Conservation (phyloP, 2,888 invertebrate species). For the Hypsopygia costalis region DNA sequence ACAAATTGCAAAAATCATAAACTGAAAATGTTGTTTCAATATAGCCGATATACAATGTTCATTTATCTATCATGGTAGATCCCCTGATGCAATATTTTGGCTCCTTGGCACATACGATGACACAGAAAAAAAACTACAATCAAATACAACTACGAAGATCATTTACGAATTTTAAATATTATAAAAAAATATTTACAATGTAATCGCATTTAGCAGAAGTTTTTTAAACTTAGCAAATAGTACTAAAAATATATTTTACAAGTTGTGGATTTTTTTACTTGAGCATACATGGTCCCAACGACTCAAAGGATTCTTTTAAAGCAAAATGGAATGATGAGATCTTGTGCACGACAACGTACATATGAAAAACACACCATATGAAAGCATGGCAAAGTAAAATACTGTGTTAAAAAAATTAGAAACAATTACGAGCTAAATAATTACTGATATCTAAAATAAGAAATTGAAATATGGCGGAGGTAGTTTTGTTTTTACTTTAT, state of each 20-base stretch:
- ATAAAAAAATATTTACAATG: conserved; percentile 46
- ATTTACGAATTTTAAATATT: conserved; percentile 60
- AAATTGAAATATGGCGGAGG: too few species aligned
- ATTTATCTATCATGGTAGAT: background rate
- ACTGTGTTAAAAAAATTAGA: too few species aligned
- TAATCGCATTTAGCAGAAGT: conserved; percentile 42
- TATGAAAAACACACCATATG: conserved; percentile 18
- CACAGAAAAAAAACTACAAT: conserved; percentile 55
- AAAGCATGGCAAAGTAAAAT: background rate
- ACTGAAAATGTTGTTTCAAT: background rate
- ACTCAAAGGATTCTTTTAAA: conserved; percentile 41
- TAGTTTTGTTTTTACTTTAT: too few species aligned
- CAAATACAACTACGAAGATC: conserved; percentile 62
- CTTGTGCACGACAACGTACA: conserved; percentile 35
- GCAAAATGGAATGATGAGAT: conserved; percentile 76
- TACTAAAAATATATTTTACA: conserved; percentile 48
- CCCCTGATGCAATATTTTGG: conserved; percentile 28
- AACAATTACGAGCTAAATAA: too few species aligned
- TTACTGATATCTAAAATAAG: too few species aligned
- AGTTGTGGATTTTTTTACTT: conserved; percentile 30
- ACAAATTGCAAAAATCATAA: too few species aligned
- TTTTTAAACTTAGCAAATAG: conserved; percentile 36
- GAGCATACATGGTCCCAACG: conserved; percentile 56
- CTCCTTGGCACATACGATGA: conserved; percentile 75
- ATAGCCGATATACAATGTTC: background rate